Percentiles rank a stretch among this genome's conserved stretches.
Conservation (phyloP, 2,888 invertebrate genomes). For the Ephialtes manifestator region DNA sequence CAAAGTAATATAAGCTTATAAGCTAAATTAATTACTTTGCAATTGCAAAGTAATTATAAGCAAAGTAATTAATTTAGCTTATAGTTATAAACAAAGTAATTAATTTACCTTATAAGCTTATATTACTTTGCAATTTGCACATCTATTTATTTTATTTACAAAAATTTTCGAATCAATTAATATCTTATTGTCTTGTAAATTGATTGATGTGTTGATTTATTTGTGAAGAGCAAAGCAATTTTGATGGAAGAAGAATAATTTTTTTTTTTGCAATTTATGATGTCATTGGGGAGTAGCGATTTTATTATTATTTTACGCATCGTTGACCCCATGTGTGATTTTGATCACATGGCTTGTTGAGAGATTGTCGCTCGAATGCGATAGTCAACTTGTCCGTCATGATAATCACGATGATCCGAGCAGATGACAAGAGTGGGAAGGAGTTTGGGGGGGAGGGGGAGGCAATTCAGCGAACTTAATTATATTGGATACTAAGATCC, state of each 20-base stretch:
- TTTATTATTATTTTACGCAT: constrained; percentile 38
- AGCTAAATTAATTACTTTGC: not conserved
- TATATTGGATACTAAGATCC: constrained; percentile 52
- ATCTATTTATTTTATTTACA: not conserved
- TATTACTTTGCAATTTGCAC: not conserved
- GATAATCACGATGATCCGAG: constrained; percentile 43
- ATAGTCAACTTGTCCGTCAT: constrained; percentile 32
- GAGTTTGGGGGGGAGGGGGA: not conserved
- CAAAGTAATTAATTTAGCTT: no score
- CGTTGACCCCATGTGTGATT: constrained; percentile 21
- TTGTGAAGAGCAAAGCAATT: not conserved
- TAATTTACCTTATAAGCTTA: not conserved
- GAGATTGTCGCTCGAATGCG: constrained; percentile 26
- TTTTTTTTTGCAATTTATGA: not conserved
- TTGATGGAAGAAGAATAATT: not conserved
- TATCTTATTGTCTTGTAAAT: no score
- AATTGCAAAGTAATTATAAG: no score
- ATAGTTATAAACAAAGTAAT: no score
- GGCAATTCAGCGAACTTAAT: constrained; percentile 15
- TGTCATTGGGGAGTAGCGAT: constrained; percentile 2
- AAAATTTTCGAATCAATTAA: not conserved
- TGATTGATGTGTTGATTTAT: not conserved
- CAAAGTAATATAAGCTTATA: not conserved
- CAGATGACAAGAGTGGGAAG: not conserved
- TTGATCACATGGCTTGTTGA: not conserved